phyloP scores from a whole-genome alignment of 2,113 vertebrate genomes.

The Prionailurus bengalensis region DNA sequence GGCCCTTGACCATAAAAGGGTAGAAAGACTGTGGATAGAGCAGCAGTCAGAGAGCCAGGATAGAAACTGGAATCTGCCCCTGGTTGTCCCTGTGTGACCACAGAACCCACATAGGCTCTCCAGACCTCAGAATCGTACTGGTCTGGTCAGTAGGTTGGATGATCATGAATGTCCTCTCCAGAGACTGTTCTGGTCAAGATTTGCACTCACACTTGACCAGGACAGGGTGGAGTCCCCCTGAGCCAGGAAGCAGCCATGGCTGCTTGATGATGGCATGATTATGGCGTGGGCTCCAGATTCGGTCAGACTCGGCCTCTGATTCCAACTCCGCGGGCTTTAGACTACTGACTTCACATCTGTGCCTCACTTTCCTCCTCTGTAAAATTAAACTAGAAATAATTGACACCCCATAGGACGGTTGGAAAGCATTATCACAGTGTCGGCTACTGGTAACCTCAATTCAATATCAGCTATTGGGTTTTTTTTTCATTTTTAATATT shows the following conservation, averaged over 20 bases:
- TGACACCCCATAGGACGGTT: no score
- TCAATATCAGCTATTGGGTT: neutral
- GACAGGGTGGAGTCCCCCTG: neutral
- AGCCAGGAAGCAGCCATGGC: neutral
- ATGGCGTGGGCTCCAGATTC: neutral
- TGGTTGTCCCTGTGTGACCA: neutral
- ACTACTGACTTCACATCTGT: neutral
- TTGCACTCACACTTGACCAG: neutral
- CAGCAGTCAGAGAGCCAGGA: no score
- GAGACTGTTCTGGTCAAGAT: neutral
- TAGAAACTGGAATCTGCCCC: neutral
- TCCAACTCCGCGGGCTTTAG: neutral
- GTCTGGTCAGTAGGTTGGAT: no score
- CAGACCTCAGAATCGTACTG: accelerated
- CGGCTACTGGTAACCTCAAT: neutral
- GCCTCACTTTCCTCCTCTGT: neutral
- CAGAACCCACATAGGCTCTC: accelerated
- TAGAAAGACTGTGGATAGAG: no score
- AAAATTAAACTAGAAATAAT: neutral
- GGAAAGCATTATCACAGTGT: neutral
- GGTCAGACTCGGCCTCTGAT: neutral
- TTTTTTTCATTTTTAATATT: neutral
- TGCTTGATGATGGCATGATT: accelerated
- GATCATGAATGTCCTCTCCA: neutral
- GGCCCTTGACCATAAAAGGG: neutral